phyloP scores from a whole-genome alignment of 2,888 invertebrate species.

The Campoplex capitator region DNA sequence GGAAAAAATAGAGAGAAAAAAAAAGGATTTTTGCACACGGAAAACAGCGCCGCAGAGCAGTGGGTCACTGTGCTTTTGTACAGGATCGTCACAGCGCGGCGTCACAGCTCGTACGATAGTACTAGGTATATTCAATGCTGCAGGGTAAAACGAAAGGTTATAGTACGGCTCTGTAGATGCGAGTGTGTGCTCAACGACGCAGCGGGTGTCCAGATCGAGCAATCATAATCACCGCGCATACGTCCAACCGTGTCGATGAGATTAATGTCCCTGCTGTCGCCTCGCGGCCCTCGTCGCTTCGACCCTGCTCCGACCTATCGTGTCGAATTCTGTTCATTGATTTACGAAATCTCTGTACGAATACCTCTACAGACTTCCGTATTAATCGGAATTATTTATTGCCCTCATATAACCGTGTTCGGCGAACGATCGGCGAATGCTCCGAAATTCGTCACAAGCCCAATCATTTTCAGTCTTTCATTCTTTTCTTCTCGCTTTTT shows the following conservation, averaged over 20 bases:
- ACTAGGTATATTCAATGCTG: constrained; percentile 8
- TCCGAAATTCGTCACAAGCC: constrained; percentile 9
- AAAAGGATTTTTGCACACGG: not conserved
- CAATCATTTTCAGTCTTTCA: not conserved
- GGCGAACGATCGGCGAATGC: not conserved
- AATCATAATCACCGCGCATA: constrained; percentile 80
- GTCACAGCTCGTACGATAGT: not conserved
- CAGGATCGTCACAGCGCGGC: not conserved
- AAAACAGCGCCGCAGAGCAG: not conserved
- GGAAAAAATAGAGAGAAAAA: not conserved
- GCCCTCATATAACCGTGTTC: not conserved
- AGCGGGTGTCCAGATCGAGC: constrained; percentile 65
- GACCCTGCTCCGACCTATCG: constrained; percentile 62
- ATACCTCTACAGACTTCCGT: constrained; percentile 29
- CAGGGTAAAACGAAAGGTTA: constrained; percentile 34
- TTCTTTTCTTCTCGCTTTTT: not conserved
- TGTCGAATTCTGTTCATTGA: constrained; percentile 68
- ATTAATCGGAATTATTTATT: constrained; percentile 46
- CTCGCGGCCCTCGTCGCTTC: constrained; percentile 69
- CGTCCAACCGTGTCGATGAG: constrained; percentile 76
- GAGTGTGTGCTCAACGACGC: constrained; percentile 36
- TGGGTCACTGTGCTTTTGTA: constrained; percentile 6
- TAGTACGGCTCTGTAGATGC: constrained; percentile 19
- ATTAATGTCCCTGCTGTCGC: constrained; percentile 77
- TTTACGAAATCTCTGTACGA: constrained; percentile 61